Conservation (phyloP, 2,888 invertebrate genomes). For the Podabrus alpinus region DNA sequence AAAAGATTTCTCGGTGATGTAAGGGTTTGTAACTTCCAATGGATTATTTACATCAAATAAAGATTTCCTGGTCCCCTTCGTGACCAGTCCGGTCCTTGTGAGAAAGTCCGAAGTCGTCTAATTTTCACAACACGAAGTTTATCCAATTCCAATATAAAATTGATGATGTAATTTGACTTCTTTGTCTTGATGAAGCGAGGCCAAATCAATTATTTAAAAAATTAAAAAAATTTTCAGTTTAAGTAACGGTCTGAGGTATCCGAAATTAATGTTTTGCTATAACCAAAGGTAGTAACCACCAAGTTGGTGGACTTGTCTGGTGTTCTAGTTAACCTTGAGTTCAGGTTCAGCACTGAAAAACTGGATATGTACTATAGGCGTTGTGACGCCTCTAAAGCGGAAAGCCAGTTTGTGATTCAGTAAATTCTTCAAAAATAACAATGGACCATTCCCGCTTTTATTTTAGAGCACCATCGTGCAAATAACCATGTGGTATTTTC, state of each 20-base stretch:
- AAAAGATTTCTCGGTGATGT: too few species aligned
- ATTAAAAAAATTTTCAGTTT: not conserved
- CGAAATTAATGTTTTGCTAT: not conserved
- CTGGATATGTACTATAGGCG: slow-evolving; percentile 30
- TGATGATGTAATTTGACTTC: not conserved
- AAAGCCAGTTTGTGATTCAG: slow-evolving; percentile 11
- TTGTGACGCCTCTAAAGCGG: slow-evolving; percentile 13
- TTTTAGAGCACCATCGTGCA: not conserved
- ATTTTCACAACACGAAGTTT: not conserved
- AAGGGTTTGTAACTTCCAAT: too few species aligned
- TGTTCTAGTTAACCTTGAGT: slow-evolving; percentile 48
- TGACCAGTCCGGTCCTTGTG: not conserved
- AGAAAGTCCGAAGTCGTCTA: not conserved
- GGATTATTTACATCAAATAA: too few species aligned
- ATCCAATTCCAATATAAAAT: not conserved
- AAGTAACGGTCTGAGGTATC: slow-evolving; percentile 1
- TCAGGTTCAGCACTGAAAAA: slow-evolving; percentile 37
- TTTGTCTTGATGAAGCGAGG: not conserved
- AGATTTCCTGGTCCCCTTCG: too few species aligned
- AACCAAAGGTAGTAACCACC: not conserved
- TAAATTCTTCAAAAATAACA: slow-evolving; percentile 14
- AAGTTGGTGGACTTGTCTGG: slow-evolving; percentile 22
- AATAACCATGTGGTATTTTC: not conserved
- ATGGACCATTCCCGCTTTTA: not conserved
- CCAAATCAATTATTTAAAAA: not conserved